Conservation (phyloP, 2,113 vertebrate species). For the Vulpes vulpes region DNA sequence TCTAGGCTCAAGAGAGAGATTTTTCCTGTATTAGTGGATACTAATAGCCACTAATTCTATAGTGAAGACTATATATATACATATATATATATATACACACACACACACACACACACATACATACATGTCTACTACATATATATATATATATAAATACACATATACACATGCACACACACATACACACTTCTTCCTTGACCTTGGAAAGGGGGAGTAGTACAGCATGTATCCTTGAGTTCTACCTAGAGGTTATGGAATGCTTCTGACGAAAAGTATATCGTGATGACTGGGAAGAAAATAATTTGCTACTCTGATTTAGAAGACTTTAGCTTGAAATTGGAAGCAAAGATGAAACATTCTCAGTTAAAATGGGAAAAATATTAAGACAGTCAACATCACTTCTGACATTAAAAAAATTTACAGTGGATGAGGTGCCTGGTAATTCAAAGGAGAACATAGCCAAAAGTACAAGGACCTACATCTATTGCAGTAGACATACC, state of each 20-base stretch:
- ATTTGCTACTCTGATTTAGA: constrained; percentile 27
- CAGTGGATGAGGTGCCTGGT: background rate
- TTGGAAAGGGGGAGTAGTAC: background rate
- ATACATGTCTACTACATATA: background rate
- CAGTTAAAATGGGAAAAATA: constrained; percentile 22
- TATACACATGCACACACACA: background rate
- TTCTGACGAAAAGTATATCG: background rate
- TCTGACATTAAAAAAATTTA: constrained; percentile 9
- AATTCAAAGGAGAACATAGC: constrained; percentile 26
- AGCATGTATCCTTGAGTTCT: background rate
- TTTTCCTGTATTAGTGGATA: background rate
- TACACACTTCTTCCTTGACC: background rate
- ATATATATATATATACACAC: background rate
- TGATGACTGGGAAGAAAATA: background rate
- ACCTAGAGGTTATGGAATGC: background rate
- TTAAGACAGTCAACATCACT: background rate
- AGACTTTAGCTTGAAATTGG: constrained; percentile 54
- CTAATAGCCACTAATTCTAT: background rate
- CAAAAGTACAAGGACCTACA: background rate
- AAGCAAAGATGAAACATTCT: constrained; percentile 54
- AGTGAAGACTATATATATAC: background rate
- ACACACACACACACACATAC: too few species aligned
- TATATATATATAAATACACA: background rate
- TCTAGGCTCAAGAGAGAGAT: background rate
- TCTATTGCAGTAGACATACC: background rate